Base-by-base conservation (phyloP, 1,140 invertebrate species). In the Drosophila lacteicornis region DNA sequence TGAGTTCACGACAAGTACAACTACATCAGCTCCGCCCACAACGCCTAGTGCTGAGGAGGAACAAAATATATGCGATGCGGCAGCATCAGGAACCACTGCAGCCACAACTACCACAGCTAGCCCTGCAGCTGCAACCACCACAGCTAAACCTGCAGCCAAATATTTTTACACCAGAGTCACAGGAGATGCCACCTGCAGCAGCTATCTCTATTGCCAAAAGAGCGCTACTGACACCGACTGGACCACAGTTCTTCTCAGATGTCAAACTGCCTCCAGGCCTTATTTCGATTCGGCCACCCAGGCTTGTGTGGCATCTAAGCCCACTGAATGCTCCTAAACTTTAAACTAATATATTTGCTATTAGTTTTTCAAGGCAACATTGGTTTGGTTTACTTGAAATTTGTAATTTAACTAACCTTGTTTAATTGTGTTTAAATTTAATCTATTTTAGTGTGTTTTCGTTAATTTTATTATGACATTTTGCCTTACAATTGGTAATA, bases 121-220 rank as follows among this genome's bases (percentile, higher is more conserved):
- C 17, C 4, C 50, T 9, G 33, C 8, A 0, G 15, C 33, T 13
- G 1, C 17, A 19, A 6, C 33, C 3, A 55, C 51, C 12, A 55
- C 51, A 15, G 51, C 51, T 8, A 53, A 17, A 6, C 3, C 50
- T 9, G 17, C 8, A 0, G 15, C 33, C 19, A 38, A n/a, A 38
- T 55, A 1, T 15, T 55, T 55, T 13, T 55, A 38, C 4, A 55
- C 51, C 9, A 38, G 1, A 55, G 38, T 45, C 40, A 53, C 30
- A 13, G 19, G 19, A 7, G 66, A 69, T 33, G 3, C 1, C 0
- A 51, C 36, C 4, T 70, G 68, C 61, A 27, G 27, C 13, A 67
- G 50, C 15, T 70, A 67, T 47, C 12, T 70, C 6, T 70, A 70
- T 36, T 70, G 68, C 12, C 38, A 55, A 45, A 27, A 68, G 11